A percentile compares a stretch with the other conserved stretches of the same genome.
These are phyloP conservation scores for Lottia gigantea DNA, from an alignment of 2,888 invertebrate species.

Conservation along the genomic window DNA sequence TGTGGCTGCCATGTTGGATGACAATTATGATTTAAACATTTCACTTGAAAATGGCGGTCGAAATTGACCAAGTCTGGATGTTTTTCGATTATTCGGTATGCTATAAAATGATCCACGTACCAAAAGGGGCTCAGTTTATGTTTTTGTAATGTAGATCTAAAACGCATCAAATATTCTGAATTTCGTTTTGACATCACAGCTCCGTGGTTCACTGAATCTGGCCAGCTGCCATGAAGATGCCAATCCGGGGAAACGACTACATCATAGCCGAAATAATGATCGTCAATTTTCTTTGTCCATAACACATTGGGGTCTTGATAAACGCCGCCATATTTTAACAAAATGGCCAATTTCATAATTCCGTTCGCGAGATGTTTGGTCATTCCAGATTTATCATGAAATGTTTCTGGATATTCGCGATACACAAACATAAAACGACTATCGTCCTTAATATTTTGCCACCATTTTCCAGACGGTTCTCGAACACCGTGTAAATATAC, in stretches of 20 bases:
- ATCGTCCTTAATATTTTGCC: constrained; percentile 29
- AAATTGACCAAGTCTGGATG: constrained; percentile 28
- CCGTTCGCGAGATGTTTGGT: constrained; percentile 34
- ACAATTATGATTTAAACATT: constrained; percentile 36
- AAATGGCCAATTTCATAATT: constrained; percentile 34
- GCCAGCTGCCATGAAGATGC: constrained; percentile 35
- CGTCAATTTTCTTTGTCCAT: constrained; percentile 35
- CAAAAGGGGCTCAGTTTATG: constrained; percentile 29
- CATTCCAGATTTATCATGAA: constrained; percentile 32
- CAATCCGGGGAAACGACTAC: constrained; percentile 37
- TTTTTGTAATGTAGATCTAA: constrained; percentile 30
- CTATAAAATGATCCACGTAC: constrained; percentile 36
- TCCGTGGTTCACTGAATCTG: constrained; percentile 37
- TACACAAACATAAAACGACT: constrained; percentile 33
- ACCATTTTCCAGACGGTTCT: constrained; percentile 34
- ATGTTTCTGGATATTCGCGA: constrained; percentile 36
- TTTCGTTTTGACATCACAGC: constrained; percentile 35
- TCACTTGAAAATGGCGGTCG: constrained; percentile 35
- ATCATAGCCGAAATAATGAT: constrained; percentile 30
- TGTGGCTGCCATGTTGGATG: constrained; percentile 37
- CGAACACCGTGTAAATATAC: constrained; percentile 36
- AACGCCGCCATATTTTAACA: constrained; percentile 40
- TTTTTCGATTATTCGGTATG: constrained; percentile 33
- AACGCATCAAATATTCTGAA: constrained; percentile 31
- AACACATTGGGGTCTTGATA: constrained; percentile 34